phyloP scores from a whole-genome alignment of 2,888 invertebrate species.

The Glyphotaelius pellucidus region DNA sequence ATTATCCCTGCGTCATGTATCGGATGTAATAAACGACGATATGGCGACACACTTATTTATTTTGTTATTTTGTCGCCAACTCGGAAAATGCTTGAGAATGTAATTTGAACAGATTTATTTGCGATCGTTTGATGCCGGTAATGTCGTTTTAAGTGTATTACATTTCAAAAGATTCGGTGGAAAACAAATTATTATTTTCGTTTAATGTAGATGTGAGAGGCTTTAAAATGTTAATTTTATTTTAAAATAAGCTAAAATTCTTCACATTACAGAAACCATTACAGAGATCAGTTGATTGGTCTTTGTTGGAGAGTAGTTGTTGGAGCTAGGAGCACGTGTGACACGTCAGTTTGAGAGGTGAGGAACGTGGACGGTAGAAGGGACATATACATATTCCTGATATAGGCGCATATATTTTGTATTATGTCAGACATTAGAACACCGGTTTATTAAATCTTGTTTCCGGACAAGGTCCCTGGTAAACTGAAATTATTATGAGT shows the following conservation, averaged over 20 bases:
- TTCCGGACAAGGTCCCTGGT: background rate
- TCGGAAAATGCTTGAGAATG: background rate
- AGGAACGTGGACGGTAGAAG: background rate
- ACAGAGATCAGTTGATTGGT: background rate
- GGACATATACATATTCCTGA: background rate
- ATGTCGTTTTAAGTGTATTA: conserved; percentile 26
- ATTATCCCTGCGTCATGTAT: conserved; percentile 50
- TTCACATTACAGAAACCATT: background rate
- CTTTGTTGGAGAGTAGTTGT: too few species aligned
- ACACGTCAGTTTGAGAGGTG: too few species aligned
- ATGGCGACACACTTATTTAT: conserved; percentile 48
- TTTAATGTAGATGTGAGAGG: too few species aligned
- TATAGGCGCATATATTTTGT: background rate
- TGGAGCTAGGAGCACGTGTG: too few species aligned
- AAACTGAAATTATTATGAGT: background rate
- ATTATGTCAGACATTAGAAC: background rate
- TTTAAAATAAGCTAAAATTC: background rate
- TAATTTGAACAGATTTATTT: conserved; percentile 33
- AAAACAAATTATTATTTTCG: conserved; percentile 3
- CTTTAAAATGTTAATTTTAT: background rate
- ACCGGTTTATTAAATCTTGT: background rate
- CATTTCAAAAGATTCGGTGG: background rate
- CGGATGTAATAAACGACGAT: conserved; percentile 56
- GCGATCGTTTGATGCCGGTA: conserved; percentile 38
- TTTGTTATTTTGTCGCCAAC: conserved; percentile 40